Evolutionary conservation across 1,140 invertebrate species (phyloP), one percentile per base, ranked within the genome.

Genomic region (Euglossa dilemma): DNA sequence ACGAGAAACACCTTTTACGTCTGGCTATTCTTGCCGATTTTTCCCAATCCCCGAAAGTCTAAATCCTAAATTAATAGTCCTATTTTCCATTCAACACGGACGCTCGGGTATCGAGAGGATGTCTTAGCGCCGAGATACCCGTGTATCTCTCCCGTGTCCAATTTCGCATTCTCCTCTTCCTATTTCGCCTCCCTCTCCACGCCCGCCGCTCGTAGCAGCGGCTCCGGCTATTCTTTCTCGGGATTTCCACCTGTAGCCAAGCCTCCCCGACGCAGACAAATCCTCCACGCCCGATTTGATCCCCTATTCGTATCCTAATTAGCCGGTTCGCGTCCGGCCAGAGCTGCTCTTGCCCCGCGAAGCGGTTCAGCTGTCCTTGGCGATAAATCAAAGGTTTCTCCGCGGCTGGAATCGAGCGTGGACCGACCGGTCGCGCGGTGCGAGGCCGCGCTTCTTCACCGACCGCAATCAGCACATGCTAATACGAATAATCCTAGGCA

Each of bases 381-480:
- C 72, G 77, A 88, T 87, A 86, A 86, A 87, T 86, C 84, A 87
- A 86, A 76, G 45, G 66, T 77, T 85, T 75, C 69, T 76, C 77
- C 72, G n/a, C 73, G 59, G 73, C 79, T 86, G 52, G 74, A 85
- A 54, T 61, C 61, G 47, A 20, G 54, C 25, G 16, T 2, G 56
- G n/a, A 18, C 28, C 8, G n/a, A 14, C 54, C 61, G 20, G 57
- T 47, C 43, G 18, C n/a, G 66, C 45, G 54, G n/a, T 28, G 47
- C 47, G 64, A 47, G 59, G 23, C 56, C 12, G 71, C 52, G 54
- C 77, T 84, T 87, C 81, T 73, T 79, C 67, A 56, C 59, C 80
- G 66, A 85, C 83, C 54, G 82, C 88, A 90, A 90, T 88, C 88
- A 88, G 83, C 81, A 89, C 89, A 89, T 88, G 87, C 83, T 90